Evolutionary conservation across 2,888 invertebrate genomes (phyloP).

Genomic region (Zygaena filipendulae): DNA sequence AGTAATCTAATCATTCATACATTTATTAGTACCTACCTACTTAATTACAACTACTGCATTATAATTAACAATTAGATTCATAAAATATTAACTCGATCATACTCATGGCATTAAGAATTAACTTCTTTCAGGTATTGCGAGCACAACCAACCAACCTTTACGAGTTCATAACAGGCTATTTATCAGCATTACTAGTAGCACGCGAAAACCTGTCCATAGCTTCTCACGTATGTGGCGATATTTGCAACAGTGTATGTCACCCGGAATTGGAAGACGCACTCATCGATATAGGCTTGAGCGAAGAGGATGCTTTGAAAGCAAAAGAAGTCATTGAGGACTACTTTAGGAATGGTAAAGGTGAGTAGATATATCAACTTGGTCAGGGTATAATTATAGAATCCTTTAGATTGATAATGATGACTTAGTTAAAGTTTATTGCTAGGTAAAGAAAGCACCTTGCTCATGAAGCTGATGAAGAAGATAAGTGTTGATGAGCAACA

Average conservation of each 20-base stretch:
- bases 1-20: too few relatives aligned
- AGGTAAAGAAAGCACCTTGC: slow-evolving; percentile 29
- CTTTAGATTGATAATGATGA: too few relatives aligned
- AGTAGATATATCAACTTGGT: slow-evolving; percentile 28
- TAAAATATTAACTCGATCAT: too few relatives aligned
- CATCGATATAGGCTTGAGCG: slow-evolving; percentile 25
- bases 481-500: slow-evolving; percentile 22
- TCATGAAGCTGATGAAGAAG: slow-evolving; percentile 25
- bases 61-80: too few relatives aligned
- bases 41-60: too few relatives aligned
- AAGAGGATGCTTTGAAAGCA: slow-evolving; percentile 22
- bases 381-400: slow-evolving; percentile 2
- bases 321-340: slow-evolving; percentile 26
- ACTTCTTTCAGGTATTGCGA: slow-evolving; percentile 79
- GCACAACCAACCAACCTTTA: slow-evolving; percentile 72
- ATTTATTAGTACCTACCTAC: too few relatives aligned
- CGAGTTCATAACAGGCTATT: slow-evolving; percentile 75
- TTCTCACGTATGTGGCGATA: slow-evolving; percentile 25
- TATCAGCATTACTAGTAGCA: slow-evolving; percentile 72
- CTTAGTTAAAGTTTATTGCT: too few relatives aligned
- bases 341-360: slow-evolving; percentile 28
- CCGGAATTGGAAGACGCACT: slow-evolving; percentile 31
- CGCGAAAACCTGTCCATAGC: slow-evolving; percentile 65
- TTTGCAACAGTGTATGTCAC: slow-evolving; percentile 25
- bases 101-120: too few relatives aligned